Conservation (phyloP, 1,140 invertebrate genomes). For the Augochlora pura region DNA sequence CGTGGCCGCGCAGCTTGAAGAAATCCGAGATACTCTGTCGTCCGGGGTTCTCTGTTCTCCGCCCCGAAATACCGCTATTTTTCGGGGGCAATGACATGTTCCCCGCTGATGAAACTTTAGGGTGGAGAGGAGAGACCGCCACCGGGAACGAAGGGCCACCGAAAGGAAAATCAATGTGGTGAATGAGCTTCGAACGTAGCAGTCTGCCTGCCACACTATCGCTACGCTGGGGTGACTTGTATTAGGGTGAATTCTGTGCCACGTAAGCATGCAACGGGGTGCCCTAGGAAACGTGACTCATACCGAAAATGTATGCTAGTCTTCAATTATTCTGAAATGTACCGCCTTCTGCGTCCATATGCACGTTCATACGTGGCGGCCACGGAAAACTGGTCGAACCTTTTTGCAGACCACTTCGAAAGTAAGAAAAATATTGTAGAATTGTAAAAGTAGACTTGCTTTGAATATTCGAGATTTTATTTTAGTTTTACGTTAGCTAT, state of each 20-base stretch:
- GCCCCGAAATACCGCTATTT: slow-evolving; percentile 60
- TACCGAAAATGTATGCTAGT: slow-evolving; percentile 36
- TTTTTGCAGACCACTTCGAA: too few relatives aligned
- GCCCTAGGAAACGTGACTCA: slow-evolving; percentile 63
- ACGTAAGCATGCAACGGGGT: slow-evolving; percentile 72
- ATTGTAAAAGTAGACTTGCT: too few relatives aligned
- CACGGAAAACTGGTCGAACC: too few relatives aligned
- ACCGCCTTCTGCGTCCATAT: neutral
- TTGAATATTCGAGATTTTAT: too few relatives aligned
- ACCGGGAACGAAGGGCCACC: slow-evolving; percentile 62
- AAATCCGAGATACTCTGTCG: neutral
- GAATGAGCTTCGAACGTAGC: slow-evolving; percentile 70
- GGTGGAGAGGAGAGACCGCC: slow-evolving; percentile 56
- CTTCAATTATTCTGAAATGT: neutral
- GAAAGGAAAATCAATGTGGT: slow-evolving; percentile 76
- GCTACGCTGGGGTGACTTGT: slow-evolving; percentile 64
- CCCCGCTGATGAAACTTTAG: slow-evolving; percentile 60
- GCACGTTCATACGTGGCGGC: too few relatives aligned
- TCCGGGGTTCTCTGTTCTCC: slow-evolving; percentile 24
- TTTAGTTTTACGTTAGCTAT: too few relatives aligned
- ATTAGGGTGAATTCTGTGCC: slow-evolving; percentile 72
- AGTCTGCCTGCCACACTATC: slow-evolving; percentile 69
- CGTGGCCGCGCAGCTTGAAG: neutral
- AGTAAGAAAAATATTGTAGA: too few relatives aligned
- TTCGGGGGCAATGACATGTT: slow-evolving; percentile 69